Base-by-base conservation (phyloP, 2,797 vertebrate genomes). In the Kryptolebias ocellatus region DNA sequence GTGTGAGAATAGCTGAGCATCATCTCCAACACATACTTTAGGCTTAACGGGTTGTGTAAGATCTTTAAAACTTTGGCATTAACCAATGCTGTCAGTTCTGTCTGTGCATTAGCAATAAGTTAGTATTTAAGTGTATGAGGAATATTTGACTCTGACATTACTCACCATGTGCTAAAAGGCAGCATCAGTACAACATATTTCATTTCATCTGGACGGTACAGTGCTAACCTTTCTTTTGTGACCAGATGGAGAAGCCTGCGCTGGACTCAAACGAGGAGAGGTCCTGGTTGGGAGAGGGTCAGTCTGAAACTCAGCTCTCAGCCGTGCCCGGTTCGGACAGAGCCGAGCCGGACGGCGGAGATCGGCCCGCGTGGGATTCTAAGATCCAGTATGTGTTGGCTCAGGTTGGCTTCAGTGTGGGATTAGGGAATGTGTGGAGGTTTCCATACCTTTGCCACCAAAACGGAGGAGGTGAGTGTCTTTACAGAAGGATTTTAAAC, bases 381-480 rank as follows among this genome's bases (percentile, higher is more conserved):
- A 97, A 96, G 79, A 69, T 92, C 39, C 95, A 96, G 85, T 97
- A 96, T 29, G 92, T 96, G 42, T 83, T 96, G 54, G 95, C 95
- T 24, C 95, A 96, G 78, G 93, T 96, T 77, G 95, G 95, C 63
- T 96, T 96, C 89, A 96, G 95, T 4, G 94, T 96, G 58, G 96
- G 95, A 31, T 84, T 96, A 0, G 94, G 94, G 5, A 96, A 95
- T 1, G 92, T 96, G 50, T 97, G 95, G 95, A 92, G 94, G 68
- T 97, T 97, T 81, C 96, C 96, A 0, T 96, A 96, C 69, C 93
- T 97, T 42, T 96, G 96, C 73, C 94, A 96, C 75, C 94, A 95
- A 83, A 95, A 95, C 37, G 95, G 95, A 83, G 94, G 95, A 80
- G 95, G 96, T 96, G 66, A 90, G 90, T 77, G 10, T 58, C 37